phyloP scores from a whole-genome alignment of 2,888 invertebrate genomes.

The Pristionchus arcanus region DNA sequence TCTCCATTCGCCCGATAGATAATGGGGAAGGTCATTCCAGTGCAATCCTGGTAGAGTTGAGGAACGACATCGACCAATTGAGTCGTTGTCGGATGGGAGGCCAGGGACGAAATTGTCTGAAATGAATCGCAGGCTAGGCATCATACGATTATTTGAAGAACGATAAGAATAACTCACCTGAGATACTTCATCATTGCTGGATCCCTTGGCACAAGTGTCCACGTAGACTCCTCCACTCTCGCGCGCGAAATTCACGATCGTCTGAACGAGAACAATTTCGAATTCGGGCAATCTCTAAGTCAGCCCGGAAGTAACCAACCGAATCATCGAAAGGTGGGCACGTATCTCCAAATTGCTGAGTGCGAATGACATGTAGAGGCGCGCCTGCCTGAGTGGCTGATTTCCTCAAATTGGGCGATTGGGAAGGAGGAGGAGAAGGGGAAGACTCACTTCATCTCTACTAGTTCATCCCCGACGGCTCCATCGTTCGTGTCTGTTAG shows the following conservation, averaged over 20 bases:
- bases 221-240: slow-evolving; percentile 46
- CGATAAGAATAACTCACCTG: neutral
- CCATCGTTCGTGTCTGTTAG: slow-evolving; percentile 28
- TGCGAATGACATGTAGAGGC: slow-evolving; percentile 45
- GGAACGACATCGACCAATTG: slow-evolving; percentile 44
- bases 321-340: slow-evolving; percentile 34
- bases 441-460: slow-evolving; percentile 39
- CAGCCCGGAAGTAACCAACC: neutral
- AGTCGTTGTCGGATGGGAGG: slow-evolving; percentile 27
- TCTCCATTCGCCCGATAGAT: neutral
- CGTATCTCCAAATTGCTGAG: slow-evolving; percentile 40
- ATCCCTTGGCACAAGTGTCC: slow-evolving; percentile 46
- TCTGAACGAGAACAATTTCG: neutral
- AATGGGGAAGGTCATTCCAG: slow-evolving; percentile 7
- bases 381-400: neutral
- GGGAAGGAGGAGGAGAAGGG: neutral
- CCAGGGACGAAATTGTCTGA: slow-evolving; percentile 23
- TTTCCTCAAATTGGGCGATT: neutral
- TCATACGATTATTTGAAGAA: neutral
- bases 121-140: neutral
- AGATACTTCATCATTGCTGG: neutral
- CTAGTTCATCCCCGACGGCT: neutral
- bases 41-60: slow-evolving; percentile 13
- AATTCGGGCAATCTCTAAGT: neutral
- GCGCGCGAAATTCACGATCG: neutral